phyloP scores from a whole-genome alignment of 2,113 vertebrate species.

The Pachyramphus minor region DNA sequence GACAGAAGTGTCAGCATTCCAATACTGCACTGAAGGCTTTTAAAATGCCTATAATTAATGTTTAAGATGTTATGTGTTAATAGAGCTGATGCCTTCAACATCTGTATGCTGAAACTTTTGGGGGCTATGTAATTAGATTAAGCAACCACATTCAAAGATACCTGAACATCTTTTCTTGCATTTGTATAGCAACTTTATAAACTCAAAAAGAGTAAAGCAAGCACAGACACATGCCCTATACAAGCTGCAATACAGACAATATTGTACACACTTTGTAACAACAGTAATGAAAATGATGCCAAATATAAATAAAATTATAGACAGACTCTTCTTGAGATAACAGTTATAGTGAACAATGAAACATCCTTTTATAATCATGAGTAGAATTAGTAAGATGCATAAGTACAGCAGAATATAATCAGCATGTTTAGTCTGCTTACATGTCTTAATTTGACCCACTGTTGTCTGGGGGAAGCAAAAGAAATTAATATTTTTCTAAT shows the following conservation, averaged over 20 bases:
- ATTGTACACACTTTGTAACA: constrained; percentile 53
- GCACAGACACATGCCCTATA: constrained; percentile 61
- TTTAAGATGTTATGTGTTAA: constrained; percentile 1
- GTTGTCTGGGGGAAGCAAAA: not conserved
- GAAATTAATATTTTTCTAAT: not conserved
- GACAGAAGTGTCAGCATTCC: not conserved
- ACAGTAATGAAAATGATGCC: constrained; percentile 45
- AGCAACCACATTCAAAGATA: constrained; percentile 41
- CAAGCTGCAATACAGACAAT: constrained; percentile 64
- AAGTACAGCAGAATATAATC: constrained; percentile 50
- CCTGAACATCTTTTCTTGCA: constrained; percentile 44
- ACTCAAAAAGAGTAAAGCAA: constrained; percentile 51
- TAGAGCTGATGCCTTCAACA: constrained; percentile 8
- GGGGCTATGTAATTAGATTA: constrained; percentile 39
- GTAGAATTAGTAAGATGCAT: constrained; percentile 45
- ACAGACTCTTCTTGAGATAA: constrained; percentile 51
- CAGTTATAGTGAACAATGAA: constrained; percentile 53
- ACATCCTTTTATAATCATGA: constrained; percentile 42
- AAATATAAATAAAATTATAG: constrained; percentile 46
- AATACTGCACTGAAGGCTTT: not conserved
- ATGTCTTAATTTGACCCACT: constrained; percentile 2
- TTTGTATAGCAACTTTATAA: constrained; percentile 53
- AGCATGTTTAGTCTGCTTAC: constrained; percentile 42
- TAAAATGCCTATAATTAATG: not conserved
- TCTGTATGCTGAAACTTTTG: constrained; percentile 32